Conservation (phyloP, 2,113 vertebrate species). For the Atlantisia rogersi region DNA sequence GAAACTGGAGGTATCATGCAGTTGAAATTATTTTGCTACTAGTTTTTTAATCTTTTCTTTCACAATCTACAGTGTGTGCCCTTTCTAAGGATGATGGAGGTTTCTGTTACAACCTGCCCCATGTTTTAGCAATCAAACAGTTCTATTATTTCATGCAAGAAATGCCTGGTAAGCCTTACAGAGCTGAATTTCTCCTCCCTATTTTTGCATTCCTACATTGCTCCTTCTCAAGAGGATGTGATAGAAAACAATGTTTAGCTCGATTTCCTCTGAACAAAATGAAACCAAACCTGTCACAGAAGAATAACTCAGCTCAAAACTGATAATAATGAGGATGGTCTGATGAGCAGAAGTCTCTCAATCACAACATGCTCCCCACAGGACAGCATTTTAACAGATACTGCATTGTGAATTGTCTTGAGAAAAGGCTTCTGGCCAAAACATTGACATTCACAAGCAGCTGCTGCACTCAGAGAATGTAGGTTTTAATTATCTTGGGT, state of each 20-base stretch:
- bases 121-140: neutral
- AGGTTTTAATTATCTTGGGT: constrained; percentile 56
- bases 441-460: constrained; percentile 52
- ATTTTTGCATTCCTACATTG: neutral
- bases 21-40: neutral
- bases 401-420: constrained; percentile 36
- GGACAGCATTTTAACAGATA: constrained; percentile 24
- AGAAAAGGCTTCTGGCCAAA: constrained; percentile 56
- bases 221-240: constrained; percentile 12
- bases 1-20: neutral
- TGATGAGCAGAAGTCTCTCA: constrained; percentile 45
- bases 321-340: constrained; percentile 31
- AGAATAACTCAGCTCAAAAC: constrained; percentile 47
- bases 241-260: constrained; percentile 28
- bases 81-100: neutral
- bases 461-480: constrained; percentile 27
- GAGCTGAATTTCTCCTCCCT: neutral
- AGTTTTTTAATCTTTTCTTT: neutral
- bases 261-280: constrained; percentile 51
- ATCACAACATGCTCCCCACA: constrained; percentile 38
- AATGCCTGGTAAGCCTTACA: neutral
- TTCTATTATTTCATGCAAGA: neutral
- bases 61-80: neutral
- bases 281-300: constrained; percentile 42
- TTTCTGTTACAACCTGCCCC: neutral